A percentile compares a stretch with the other conserved stretches of the same genome.
These are phyloP conservation scores for Pseudomyrmex flavicornis DNA, from an alignment of 1,140 invertebrate genomes.

Conservation along the genomic window DNA sequence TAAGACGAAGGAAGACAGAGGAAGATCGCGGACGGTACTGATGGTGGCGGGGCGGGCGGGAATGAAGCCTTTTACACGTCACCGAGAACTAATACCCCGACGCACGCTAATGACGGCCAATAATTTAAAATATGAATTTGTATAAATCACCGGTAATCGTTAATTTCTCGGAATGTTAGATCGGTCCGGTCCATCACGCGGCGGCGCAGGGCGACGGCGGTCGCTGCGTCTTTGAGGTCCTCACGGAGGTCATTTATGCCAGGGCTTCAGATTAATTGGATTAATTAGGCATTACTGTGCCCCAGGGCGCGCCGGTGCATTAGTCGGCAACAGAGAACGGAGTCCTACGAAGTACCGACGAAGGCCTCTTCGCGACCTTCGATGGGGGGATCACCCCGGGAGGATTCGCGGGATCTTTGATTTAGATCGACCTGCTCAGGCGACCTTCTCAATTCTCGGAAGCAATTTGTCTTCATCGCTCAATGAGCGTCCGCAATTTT, in stretches of 20 bases:
- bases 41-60: constrained; percentile 45
- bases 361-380: constrained; percentile 63
- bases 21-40: constrained; percentile 27
- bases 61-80: constrained; percentile 76
- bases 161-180: constrained; percentile 85
- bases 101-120: constrained; percentile 83
- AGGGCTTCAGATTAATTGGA: constrained; percentile 84
- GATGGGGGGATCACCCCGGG: constrained; percentile 49
- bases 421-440: constrained; percentile 70
- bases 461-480: constrained; percentile 69
- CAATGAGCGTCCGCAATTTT: constrained; percentile 49
- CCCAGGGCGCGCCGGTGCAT: constrained; percentile 82
- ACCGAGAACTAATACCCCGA: constrained; percentile 81
- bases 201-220: constrained; percentile 68
- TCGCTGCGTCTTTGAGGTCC: constrained; percentile 74
- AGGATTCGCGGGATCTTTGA: constrained; percentile 72
- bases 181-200: constrained; percentile 82
- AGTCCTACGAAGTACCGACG: constrained; percentile 56
- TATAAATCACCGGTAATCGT: constrained; percentile 85
- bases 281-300: constrained; percentile 85
- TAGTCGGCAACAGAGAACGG: constrained; percentile 74
- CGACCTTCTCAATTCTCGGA: constrained; percentile 60
- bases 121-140: constrained; percentile 85
- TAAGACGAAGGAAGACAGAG: constrained; percentile 56
- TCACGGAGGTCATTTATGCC: constrained; percentile 83